Evolutionary conservation across 1,140 invertebrate genomes (phyloP).

Genomic region (Rhagoletis zephyria): DNA sequence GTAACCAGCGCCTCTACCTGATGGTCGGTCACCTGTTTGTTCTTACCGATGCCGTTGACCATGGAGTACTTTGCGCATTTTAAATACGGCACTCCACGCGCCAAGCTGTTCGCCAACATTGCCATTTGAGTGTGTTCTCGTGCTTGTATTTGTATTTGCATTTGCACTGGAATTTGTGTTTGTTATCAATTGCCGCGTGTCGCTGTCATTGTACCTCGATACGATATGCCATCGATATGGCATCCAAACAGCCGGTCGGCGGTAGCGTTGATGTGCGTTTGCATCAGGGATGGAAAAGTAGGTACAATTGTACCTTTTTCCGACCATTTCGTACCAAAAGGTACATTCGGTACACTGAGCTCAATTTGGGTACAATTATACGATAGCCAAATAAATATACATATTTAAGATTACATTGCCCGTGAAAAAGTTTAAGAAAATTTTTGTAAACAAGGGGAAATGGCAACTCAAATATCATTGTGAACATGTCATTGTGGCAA

Average conservation of each 20-base stretch:
- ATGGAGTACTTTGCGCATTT: slow-evolving; percentile 40
- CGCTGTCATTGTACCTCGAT: slow-evolving; percentile 31
- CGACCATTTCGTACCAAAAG: no score
- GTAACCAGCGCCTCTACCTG: not conserved
- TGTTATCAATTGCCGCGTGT: slow-evolving; percentile 53
- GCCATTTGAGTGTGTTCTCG: not conserved
- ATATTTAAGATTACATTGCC: no score
- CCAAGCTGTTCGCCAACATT: slow-evolving; percentile 10
- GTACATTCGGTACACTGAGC: no score
- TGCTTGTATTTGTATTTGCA: not conserved
- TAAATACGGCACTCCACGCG: not conserved
- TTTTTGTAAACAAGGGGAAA: no score
- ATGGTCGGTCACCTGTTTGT: not conserved
- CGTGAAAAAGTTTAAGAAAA: no score
- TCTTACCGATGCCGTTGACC: slow-evolving; percentile 21
- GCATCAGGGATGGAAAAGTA: not conserved
- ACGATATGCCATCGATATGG: slow-evolving; percentile 52
- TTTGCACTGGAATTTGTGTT: slow-evolving; percentile 12
- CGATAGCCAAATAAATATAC: no score
- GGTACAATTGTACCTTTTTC: no score
- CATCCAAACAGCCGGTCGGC: slow-evolving; percentile 1
- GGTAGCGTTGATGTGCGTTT: not conserved
- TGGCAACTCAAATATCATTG: no score
- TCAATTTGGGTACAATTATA: no score
- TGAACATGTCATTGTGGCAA: no score